Evolutionary conservation across 2,113 vertebrate species (phyloP).

Genomic region (Eudyptes chrysolophus): DNA sequence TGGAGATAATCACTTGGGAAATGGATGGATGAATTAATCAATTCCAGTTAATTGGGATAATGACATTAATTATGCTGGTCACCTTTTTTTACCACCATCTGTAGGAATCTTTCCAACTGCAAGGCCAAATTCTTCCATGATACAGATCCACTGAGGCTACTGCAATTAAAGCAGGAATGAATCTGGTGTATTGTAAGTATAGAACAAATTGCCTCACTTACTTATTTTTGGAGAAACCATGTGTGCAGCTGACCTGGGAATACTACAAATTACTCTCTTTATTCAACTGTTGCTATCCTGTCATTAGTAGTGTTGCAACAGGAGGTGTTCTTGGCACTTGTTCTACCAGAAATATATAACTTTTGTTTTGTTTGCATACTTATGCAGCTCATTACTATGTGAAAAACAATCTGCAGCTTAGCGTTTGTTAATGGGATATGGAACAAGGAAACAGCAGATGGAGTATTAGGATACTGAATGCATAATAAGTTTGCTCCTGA

Average conservation of each 20-base stretch:
- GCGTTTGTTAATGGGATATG: slow-evolving; percentile 43
- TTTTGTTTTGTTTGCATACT: slow-evolving; percentile 62
- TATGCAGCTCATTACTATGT: slow-evolving; percentile 53
- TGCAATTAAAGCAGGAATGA: background rate
- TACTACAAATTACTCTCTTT: slow-evolving; percentile 44
- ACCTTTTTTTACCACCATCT: background rate
- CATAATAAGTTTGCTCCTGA: slow-evolving; percentile 37
- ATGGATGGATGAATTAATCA: slow-evolving; percentile 46
- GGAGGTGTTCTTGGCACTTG: slow-evolving; percentile 55
- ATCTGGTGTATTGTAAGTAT: background rate
- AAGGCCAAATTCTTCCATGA: background rate
- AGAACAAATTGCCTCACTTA: slow-evolving; percentile 21
- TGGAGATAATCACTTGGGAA: slow-evolving; percentile 40
- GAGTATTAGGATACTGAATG: slow-evolving; percentile 42
- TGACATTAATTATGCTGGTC: slow-evolving; percentile 40
- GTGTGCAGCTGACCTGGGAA: slow-evolving; percentile 41
- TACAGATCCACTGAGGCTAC: background rate
- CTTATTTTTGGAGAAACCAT: slow-evolving; percentile 38
- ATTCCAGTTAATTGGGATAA: slow-evolving; percentile 49
- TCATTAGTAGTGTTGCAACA: slow-evolving; percentile 38
- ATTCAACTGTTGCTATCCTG: slow-evolving; percentile 29
- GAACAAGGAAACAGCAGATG: slow-evolving; percentile 63
- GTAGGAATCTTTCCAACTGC: slow-evolving; percentile 10
- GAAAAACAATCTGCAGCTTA: slow-evolving; percentile 64
- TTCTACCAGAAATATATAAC: slow-evolving; percentile 30